Base-by-base conservation (phyloP, 2,888 invertebrate genomes). In the Xanthorhoe designata region DNA sequence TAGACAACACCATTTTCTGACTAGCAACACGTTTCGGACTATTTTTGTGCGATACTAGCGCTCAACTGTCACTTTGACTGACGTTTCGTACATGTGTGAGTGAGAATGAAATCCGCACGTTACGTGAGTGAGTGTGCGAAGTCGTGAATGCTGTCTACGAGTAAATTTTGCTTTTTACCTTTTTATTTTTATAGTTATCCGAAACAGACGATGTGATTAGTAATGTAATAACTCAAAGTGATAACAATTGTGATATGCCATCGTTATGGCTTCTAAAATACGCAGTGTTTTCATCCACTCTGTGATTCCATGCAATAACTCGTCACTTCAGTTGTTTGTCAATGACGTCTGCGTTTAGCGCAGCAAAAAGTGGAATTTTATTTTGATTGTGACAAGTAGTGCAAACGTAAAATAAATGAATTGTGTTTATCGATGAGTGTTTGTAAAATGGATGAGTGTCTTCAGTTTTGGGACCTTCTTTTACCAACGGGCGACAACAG, bases 341-440 rank as follows among this genome's bases (percentile, higher is more conserved):
- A 92, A 91, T 93, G 93, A 93, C 93, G 93, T 92, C 90, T 92
- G 90, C 91, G 92, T 91, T 92, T 92, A 92, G 93, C 91, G 91
- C 89, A 90, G 91, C 90, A 86, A 92, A 92, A 91, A 92, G 92
- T 91, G 90, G 90, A 91, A 86, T 91, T 92, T 89, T 90, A 89
- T 87, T 90, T 91, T 89, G 88, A 91, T 91, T 89, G 91, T 92
- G 91, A 92, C 92, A 89, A 91, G 84, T 90, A 90, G 91, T 93
- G 92, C 83, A 88, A 91, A 88, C 84, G 83, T 85, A 89, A 69
- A 88, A 88, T 84, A 84, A 83, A 86, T 79, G 84, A 84, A 86
- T 90, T 85, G 92, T 91, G 90, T 83, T 87, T 85, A 80, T 86
- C 85, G 87, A 87, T 90, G 85, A 86, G 89, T 90, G 89, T 88